Base-by-base conservation (phyloP, 2,113 vertebrate genomes). In the Lepus timidus region DNA sequence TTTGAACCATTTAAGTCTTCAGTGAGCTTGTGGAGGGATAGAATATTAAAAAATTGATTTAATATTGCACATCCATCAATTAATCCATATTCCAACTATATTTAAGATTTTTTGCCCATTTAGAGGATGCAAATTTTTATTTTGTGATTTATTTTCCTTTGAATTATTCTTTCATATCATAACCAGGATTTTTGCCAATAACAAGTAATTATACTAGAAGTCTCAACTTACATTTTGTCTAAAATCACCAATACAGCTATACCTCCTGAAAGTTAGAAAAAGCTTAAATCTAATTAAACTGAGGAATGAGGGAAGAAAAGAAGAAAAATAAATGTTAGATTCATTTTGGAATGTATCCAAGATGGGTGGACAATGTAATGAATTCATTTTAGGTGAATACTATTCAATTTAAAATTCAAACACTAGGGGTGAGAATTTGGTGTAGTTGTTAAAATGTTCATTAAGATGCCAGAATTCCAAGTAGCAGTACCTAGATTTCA, bases 51-150 rank as follows among this genome's bases (percentile, higher is more conserved):
- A 31, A 78, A 4, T 85, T 27, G n/a, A 68, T 49, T 33, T 67
- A 73, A 67, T 49, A 5, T 11, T 90, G 85, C 95, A 36, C 1
- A 61, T 39, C 19, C 13, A 90, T 91, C 29, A 74, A 14, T 73
- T 78, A 93, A 55, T 31, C 13, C 5, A 85, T 19, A 68, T 55
- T 52, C 2, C 1, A 73, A 51, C 23, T 68, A 71, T 88, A 85
- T 92, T 31, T 90, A 93, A 80, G 31, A 79, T 93, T 14, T 0
- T 52, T 80, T 86, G 12, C 44, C 13, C 83, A 62, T 79, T 89
- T 91, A 64, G 78, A 93, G 80, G 13, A 65, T 29, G 55, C 0
- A 65, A 16, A 95, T 4, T 80, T 76, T 83, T 83, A 70, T 70
- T 27, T 20, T 93, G 44, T 75, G 52, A 84, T 39, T 65, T 89